These are phyloP conservation scores for Contarinia nasturtii DNA, from an alignment of 1,140 invertebrate species.

Conservation along the genomic window DNA sequence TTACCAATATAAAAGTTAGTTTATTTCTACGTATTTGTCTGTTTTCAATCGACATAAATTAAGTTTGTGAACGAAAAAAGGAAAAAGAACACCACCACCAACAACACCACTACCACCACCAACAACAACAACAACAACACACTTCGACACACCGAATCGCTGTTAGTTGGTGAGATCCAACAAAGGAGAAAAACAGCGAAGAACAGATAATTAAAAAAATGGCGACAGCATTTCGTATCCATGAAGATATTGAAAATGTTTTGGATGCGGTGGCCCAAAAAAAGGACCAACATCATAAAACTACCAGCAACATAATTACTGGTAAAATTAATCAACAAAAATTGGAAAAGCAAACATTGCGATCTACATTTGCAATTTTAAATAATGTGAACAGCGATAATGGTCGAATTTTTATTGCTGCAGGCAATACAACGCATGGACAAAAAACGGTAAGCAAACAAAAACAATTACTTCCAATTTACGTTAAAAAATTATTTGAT, in stretches of 20 bases:
- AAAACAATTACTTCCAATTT: not conserved
- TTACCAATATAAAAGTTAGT: no score
- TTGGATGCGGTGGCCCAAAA: not conserved
- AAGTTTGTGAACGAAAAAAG: no score
- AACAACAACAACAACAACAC: no score
- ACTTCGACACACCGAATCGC: no score
- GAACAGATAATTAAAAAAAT: not conserved
- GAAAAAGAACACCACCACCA: no score
- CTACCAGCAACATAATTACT: not conserved
- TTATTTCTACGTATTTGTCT: no score
- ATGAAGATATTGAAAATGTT: constrained; percentile 1
- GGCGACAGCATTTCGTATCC: constrained; percentile 1
- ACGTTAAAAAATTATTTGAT: no score
- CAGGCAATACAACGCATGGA: not conserved
- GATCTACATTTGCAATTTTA: not conserved
- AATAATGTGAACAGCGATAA: not conserved
- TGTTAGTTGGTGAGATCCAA: no score
- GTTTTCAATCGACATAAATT: no score
- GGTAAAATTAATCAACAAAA: not conserved
- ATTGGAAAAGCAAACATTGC: not conserved
- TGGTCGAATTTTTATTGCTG: not conserved
- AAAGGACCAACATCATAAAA: no score
- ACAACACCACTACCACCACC: no score
- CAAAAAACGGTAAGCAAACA: not conserved
- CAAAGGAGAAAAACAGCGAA: not conserved